phyloP scores from a whole-genome alignment of 2,888 invertebrate species.

The Phragmatobia fuliginosa region DNA sequence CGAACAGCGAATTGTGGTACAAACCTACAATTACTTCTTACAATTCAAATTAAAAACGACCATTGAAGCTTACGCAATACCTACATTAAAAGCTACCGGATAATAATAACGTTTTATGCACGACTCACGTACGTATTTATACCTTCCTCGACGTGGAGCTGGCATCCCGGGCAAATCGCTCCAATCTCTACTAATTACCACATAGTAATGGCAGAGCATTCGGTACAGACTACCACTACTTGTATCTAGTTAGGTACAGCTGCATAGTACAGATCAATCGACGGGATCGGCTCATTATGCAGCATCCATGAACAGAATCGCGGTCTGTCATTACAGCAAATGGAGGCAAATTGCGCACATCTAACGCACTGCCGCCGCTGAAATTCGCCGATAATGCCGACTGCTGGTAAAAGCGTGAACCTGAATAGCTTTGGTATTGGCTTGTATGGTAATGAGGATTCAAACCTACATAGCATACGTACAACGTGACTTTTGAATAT shows the following conservation, averaged over 20 bases:
- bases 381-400: constrained; percentile 61
- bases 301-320: constrained; percentile 68
- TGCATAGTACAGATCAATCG: constrained; percentile 69
- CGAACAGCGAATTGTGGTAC: neutral
- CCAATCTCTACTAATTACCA: constrained; percentile 59
- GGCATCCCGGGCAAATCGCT: constrained; percentile 49
- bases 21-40: constrained; percentile 16
- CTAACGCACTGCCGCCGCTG: constrained; percentile 77
- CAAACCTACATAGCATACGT: constrained; percentile 29
- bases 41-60: constrained; percentile 31
- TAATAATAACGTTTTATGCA: constrained; percentile 28
- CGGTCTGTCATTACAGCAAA: constrained; percentile 84
- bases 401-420: constrained; percentile 75
- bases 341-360: constrained; percentile 85
- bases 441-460: constrained; percentile 71
- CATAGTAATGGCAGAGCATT: constrained; percentile 45
- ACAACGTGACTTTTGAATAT: neutral
- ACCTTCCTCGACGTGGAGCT: constrained; percentile 27
- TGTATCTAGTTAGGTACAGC: constrained; percentile 37
- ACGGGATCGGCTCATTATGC: constrained; percentile 83
- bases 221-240: constrained; percentile 37
- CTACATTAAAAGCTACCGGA: constrained; percentile 22
- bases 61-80: constrained; percentile 21
- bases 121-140: constrained; percentile 31
- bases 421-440: constrained; percentile 61